Base-by-base conservation (phyloP, 2,113 vertebrate species). In the Cichladusa arquata region DNA sequence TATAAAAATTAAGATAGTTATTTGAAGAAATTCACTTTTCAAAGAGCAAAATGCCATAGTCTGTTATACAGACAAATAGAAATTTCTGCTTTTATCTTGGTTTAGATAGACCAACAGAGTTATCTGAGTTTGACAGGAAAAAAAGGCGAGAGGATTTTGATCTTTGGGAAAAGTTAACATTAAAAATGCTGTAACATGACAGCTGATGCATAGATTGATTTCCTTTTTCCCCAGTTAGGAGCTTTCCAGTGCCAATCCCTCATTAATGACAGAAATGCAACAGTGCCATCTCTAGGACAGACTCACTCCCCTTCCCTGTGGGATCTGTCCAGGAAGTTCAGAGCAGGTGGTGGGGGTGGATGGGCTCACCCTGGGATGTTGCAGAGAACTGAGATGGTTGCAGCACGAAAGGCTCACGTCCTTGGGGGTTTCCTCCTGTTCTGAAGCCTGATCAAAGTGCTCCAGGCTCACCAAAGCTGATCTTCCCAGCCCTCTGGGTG, bases 241-340 rank as follows among this genome's bases (percentile, higher is more conserved):
- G 20, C 71, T 64, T 38, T 70, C 56, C 51, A 18, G 23, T 22
- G n/a, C 44, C 64, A 78, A 45, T 31, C 13, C 42, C 22, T 57
- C 8, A 23, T 44, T 2, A 24, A 77, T 38, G 70, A 96, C 47
- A 56, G 92, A 95, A 85, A 93, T 76, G 72, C 97, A 97, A 97
- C 96, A 97, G 82, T 96, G 96, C 98, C 98, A 98, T 92, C 98
- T 98, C 94, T 96, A 80, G 98, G 97, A 70, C 38, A 73, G 53
- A 67, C 7, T 33, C 18, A 4, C 4, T 92, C 45, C 73, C 58
- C 42, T 54, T 53, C 56, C 2, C 6, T 18, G 62, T 22, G 51
- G 44, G 44, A 28, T 16, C 4, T 28, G 54, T 5, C 44, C 60
- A 2, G 70, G 48, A n/a, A 42, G 57, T 29, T 62, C 79, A 29